phyloP scores from a whole-genome alignment of 2,888 invertebrate genomes.

The Ophraella communa region DNA sequence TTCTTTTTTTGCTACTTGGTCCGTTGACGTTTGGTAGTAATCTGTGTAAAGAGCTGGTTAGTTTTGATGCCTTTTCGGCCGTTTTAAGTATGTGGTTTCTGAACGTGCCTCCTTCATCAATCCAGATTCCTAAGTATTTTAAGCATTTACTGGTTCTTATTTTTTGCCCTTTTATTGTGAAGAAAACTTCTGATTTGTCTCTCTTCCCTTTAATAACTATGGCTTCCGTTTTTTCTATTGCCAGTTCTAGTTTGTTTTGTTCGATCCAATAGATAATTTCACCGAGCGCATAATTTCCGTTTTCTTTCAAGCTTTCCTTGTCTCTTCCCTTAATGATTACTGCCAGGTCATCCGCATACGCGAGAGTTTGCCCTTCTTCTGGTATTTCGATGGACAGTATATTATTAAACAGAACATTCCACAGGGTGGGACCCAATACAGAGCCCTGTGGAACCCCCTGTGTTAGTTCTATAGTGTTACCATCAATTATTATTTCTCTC shows the following conservation, averaged over 20 bases:
- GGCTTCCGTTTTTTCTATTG: not conserved
- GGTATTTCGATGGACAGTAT: not conserved
- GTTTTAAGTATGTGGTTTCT: not conserved
- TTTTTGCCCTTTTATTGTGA: not conserved
- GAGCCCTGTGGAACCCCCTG: not conserved
- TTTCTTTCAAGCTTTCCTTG: not conserved
- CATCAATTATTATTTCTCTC: not conserved
- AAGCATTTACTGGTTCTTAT: not conserved
- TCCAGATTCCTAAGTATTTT: not conserved
- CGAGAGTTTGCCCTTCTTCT: not conserved
- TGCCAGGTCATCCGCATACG: not conserved
- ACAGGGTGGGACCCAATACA: not conserved
- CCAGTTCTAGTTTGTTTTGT: not conserved
- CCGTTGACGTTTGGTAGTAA: slow-evolving; percentile 2
- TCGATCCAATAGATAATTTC: not conserved
- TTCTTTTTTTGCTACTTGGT: not conserved
- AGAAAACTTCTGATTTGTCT: not conserved
- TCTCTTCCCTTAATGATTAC: not conserved
- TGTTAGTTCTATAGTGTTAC: not conserved
- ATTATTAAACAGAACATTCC: not conserved
- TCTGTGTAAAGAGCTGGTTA: not conserved
- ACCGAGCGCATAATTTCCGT: not conserved
- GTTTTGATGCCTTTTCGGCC: not conserved
- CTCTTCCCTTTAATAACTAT: not conserved
- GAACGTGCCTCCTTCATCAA: not conserved